These are phyloP conservation scores for Myrmecobius fasciatus DNA, from an alignment of 2,113 vertebrate genomes.

Conservation along the genomic window DNA sequence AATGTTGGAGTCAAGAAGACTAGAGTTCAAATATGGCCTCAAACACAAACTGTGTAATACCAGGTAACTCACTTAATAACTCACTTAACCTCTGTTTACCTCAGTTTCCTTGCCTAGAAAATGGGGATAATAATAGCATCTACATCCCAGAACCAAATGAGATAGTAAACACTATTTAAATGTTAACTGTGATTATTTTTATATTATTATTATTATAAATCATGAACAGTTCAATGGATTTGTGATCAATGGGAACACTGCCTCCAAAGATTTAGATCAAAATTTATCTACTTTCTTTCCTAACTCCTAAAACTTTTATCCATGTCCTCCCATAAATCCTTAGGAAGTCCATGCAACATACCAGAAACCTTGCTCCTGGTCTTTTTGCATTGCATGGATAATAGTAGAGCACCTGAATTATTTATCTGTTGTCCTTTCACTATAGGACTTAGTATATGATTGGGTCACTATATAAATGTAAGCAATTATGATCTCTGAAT, in stretches of 20 bases:
- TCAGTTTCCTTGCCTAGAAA: not conserved
- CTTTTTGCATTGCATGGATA: not conserved
- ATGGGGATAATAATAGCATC: not conserved
- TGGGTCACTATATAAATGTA: not conserved
- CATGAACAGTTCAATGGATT: not conserved
- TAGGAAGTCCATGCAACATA: not conserved
- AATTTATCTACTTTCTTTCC: not conserved
- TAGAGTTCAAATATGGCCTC: not conserved
- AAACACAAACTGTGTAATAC: not conserved
- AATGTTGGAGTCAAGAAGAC: not conserved
- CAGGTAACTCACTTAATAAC: not conserved
- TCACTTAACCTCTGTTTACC: not conserved
- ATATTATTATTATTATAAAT: not conserved
- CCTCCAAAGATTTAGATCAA: not conserved
- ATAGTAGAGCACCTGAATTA: not conserved
- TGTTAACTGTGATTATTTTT: not conserved
- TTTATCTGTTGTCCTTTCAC: not conserved
- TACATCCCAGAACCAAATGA: not conserved
- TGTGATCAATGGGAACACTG: not conserved
- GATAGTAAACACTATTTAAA: not conserved
- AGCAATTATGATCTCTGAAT: not conserved
- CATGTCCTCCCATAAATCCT: not conserved
- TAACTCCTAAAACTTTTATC: not conserved
- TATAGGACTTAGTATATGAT: not conserved
- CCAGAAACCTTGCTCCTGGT: not conserved